Conservation (phyloP, 2,113 vertebrate species). For the Solenodon paradoxus region DNA sequence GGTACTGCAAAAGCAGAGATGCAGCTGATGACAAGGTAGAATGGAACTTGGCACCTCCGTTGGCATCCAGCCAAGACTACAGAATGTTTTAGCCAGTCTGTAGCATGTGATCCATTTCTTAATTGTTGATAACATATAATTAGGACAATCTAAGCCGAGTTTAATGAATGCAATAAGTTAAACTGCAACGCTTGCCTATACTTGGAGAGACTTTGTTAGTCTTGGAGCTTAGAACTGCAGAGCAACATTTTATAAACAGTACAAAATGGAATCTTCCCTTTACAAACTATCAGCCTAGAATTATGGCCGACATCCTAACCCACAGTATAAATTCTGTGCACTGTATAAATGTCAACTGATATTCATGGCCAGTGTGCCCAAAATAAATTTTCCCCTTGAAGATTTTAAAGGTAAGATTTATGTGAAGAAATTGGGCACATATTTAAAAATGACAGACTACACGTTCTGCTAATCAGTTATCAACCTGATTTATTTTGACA, state of each 20-base stretch:
- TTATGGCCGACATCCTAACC: constrained; percentile 74
- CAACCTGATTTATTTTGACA: constrained; percentile 74
- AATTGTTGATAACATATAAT: constrained; percentile 83
- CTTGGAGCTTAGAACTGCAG: constrained; percentile 72
- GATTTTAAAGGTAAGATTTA: constrained; percentile 78
- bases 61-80: constrained; percentile 76
- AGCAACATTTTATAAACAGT: constrained; percentile 68
- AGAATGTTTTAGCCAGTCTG: constrained; percentile 76
- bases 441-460: constrained; percentile 77
- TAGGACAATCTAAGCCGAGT: constrained; percentile 77
- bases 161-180: constrained; percentile 79
- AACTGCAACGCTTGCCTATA: constrained; percentile 72
- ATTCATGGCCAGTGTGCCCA: constrained; percentile 74
- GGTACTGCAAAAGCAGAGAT: constrained; percentile 80
- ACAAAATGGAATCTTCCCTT: constrained; percentile 76
- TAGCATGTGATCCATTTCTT: constrained; percentile 78
- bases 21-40: constrained; percentile 82
- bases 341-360: constrained; percentile 80
- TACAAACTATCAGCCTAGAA: constrained; percentile 70
- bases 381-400: constrained; percentile 79
- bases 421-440: constrained; percentile 73
- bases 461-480: constrained; percentile 74
- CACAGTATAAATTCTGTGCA: constrained; percentile 78
- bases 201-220: constrained; percentile 76
- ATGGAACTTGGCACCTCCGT: constrained; percentile 82